phyloP scores from a whole-genome alignment of 2,888 invertebrate species.

The Sesamia inferens region DNA sequence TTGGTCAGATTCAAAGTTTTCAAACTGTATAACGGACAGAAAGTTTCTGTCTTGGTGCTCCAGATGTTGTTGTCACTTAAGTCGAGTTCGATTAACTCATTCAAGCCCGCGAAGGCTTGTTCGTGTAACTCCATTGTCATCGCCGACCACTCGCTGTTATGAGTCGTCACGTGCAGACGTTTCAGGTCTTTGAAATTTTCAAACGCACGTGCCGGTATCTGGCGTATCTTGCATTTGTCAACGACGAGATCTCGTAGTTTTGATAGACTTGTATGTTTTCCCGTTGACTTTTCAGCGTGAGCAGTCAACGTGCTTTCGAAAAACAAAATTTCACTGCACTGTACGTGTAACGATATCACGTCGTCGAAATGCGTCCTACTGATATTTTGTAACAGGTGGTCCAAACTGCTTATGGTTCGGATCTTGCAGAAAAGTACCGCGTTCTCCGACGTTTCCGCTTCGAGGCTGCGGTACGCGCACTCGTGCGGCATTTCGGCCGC shows the following conservation, averaged over 20 bases:
- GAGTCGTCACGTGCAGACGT: constrained; percentile 92
- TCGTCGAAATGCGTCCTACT: constrained; percentile 92
- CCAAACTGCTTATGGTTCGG: constrained; percentile 92
- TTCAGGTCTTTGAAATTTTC: constrained; percentile 92
- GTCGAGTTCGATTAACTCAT: constrained; percentile 92
- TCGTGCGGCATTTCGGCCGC: constrained; percentile 91
- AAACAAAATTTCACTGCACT: constrained; percentile 94
- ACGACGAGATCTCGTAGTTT: constrained; percentile 92
- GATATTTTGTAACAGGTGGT: constrained; percentile 92
- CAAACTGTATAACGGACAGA: constrained; percentile 93
- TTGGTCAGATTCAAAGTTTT: constrained; percentile 93
- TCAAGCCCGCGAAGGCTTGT: constrained; percentile 92
- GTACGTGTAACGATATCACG: constrained; percentile 91
- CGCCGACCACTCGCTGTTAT: constrained; percentile 94
- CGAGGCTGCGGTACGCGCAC: constrained; percentile 92
- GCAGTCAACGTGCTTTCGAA: constrained; percentile 92
- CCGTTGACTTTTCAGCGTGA: constrained; percentile 80
- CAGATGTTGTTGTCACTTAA: constrained; percentile 94
- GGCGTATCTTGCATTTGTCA: constrained; percentile 94
- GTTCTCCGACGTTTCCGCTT: constrained; percentile 88
- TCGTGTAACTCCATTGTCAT: constrained; percentile 93
- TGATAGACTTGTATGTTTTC: constrained; percentile 90
- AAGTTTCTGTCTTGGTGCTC: constrained; percentile 92
- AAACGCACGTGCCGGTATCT: constrained; percentile 92
- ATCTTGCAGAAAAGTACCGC: constrained; percentile 92